phyloP scores from a whole-genome alignment of 2,888 invertebrate species.

The Tipula helvola region DNA sequence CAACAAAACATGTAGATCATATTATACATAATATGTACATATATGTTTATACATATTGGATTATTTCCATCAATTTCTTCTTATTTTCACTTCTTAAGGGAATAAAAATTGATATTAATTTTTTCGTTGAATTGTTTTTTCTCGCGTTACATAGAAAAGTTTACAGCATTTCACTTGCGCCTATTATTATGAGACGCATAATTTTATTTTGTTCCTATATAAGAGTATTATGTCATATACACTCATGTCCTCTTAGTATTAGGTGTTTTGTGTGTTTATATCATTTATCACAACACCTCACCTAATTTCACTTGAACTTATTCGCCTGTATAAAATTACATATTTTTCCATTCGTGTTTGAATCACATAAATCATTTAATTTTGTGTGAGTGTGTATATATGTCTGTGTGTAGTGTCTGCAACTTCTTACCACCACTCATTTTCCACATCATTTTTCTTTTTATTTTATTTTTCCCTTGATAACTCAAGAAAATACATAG shows the following conservation, averaged over 20 bases:
- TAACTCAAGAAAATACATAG: background rate
- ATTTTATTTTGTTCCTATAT: background rate
- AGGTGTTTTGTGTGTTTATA: background rate
- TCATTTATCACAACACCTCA: background rate
- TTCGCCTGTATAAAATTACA: background rate
- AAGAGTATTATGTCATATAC: background rate
- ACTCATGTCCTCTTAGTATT: background rate
- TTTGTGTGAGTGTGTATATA: background rate
- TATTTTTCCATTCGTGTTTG: background rate
- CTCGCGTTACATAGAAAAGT: background rate
- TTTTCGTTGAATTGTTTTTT: background rate
- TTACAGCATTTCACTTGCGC: background rate
- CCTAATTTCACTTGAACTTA: background rate
- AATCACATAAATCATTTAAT: background rate
- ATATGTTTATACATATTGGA: background rate
- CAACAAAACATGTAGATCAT: background rate
- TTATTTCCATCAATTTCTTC: background rate
- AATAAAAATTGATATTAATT: background rate
- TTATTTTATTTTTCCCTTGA: background rate
- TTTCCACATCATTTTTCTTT: background rate
- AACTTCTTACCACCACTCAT: background rate
- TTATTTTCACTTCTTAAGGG: background rate
- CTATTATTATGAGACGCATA: background rate
- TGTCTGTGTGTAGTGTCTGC: background rate
- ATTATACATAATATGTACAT: background rate